Evolutionary conservation across 2,888 invertebrate species (phyloP), one percentile per base, ranked within the genome.

Genomic region (Drosophila merina): DNA sequence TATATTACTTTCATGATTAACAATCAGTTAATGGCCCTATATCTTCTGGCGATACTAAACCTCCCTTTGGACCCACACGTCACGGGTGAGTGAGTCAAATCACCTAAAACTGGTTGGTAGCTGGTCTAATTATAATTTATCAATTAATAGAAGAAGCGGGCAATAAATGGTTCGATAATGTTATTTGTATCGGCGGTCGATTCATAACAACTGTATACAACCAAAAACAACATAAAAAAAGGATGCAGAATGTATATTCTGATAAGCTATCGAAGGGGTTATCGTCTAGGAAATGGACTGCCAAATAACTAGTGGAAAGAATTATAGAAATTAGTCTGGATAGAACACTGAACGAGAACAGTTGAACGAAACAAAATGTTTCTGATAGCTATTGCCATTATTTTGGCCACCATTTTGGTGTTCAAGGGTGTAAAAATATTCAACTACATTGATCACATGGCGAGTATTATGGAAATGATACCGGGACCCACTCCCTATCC

Each of bases 381-480:
- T 71, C 71, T 89, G 8, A 49, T 90, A 3, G 80, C 82, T 1
- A 48, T 77, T 2, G 78, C 74, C 56, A 80, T 90, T 3, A 8
- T 89, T 4, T 67, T 88, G 62, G 72, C 76, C 67, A 79, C 88
- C 50, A 68, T 90, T 56, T 54, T 89, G 58, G 82, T 89, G 50
- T 78, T 88, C 55, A 89, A 89, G 59, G 90, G 89, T 3, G 77
- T 90, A 0, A 78, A 76, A 57, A 80, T 90, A 57, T 82, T 89
- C 4, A 90, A 90, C 42, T 89, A 90, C 49, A 55, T 89, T 3
- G 89, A 89, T 66, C 86, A 89, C 63, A 90, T 90, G 60, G 89
- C 88, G 1, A 88, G 90, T 7, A 90, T 90, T 14, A 89, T 89
- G 88, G 89, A 90, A 72, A 88, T 88, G 88, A 89, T 91, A 63